phyloP scores from a whole-genome alignment of 2,888 invertebrate genomes.

The Eupsilia transversa region DNA sequence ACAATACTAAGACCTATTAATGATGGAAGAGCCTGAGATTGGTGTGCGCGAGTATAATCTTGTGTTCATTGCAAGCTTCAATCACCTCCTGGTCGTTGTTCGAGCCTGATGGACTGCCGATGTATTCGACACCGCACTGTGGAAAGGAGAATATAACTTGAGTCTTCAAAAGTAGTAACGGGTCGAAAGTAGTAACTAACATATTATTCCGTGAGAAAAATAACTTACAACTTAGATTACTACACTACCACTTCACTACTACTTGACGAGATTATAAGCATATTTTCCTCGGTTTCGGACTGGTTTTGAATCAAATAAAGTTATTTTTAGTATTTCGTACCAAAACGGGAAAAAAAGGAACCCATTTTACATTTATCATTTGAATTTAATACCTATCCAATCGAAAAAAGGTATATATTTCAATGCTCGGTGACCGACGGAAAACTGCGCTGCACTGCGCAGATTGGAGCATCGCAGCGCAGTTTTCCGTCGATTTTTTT shows the following conservation, averaged over 20 bases:
- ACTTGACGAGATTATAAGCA: neutral
- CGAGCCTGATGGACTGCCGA: slow-evolving; percentile 98
- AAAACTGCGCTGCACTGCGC: no score
- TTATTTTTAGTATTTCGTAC: neutral
- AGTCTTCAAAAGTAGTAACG: neutral
- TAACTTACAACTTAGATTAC: neutral
- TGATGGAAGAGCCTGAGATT: slow-evolving; percentile 98
- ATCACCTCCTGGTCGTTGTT: slow-evolving; percentile 97
- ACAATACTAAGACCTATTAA: slow-evolving; percentile 81
- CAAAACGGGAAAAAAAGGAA: neutral
- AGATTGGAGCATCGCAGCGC: no score
- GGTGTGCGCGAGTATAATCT: slow-evolving; percentile 96
- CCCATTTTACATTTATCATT: no score
- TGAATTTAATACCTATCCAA: no score
- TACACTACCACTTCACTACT: no score
- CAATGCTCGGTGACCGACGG: no score
- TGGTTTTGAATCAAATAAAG: neutral
- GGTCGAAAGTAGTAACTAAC: neutral
- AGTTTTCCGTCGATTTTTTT: no score
- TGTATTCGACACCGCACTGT: slow-evolving; percentile 98
- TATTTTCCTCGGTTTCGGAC: neutral
- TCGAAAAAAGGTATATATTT: no score
- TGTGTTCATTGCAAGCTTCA: slow-evolving; percentile 97
- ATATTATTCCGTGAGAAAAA: neutral
- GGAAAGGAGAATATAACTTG: slow-evolving; percentile 36